Base-by-base conservation (phyloP, 2,113 vertebrate genomes). In the Nicator chloris region DNA sequence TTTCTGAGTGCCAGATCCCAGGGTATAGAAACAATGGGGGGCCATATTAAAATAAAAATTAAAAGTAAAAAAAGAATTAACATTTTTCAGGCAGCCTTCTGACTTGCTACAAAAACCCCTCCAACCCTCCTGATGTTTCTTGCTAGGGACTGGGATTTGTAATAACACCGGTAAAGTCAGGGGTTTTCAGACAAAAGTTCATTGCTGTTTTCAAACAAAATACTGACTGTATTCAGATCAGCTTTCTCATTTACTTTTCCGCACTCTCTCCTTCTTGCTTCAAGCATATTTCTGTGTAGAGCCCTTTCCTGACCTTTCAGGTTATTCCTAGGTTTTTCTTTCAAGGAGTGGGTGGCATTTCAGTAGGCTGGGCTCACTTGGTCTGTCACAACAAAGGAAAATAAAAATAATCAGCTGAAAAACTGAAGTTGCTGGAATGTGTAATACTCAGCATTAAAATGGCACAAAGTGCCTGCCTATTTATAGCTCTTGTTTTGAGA, bases 401-500 rank as follows among this genome's bases (percentile, higher is more conserved):
- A 90, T 50, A 92, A 90, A 96, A 97, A 94, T 70, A 96, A 77
- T 42, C 39, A 59, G 33, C 30, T 82, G 66, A 90, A 97, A 90
- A 82, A 60, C 26, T 72, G 81, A 82, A 82, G 65, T 57, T 84
- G 54, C 65, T 87, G 91, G 94, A 95, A 96, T 82, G 84, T 85
- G 78, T 88, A 82, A 82, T 85, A 80, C 94, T 92, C 90, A 94
- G 91, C 90, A 66, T 54, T 79, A 91, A 95, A 94, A 87, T 19
- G 78, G 37, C 82, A 90, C 86, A 92, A 76, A 92, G 13, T 85
- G 73, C 59, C 71, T 79, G 50, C 13, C 84, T 95, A 76, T 95
- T 90, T 94, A 88, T 94, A 95, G 85, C 33, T 80, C 78, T 70
- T 90, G 75, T 95, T 95, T 94, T 65, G 84, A 90, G 91, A 93